phyloP scores from a whole-genome alignment of 2,113 vertebrate species.

The Takifugu bimaculatus region DNA sequence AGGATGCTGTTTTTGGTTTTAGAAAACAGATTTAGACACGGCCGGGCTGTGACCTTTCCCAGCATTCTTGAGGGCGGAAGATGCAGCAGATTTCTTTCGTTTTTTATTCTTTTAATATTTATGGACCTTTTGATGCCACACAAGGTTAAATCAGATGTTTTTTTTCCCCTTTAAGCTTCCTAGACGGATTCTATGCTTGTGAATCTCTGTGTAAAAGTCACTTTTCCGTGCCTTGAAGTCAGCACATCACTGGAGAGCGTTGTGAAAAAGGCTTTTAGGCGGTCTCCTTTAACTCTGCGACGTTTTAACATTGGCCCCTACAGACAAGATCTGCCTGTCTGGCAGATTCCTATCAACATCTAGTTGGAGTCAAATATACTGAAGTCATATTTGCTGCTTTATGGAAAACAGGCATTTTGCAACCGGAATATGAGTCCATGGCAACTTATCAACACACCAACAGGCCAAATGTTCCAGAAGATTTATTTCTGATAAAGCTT shows the following conservation, averaged over 20 bases:
- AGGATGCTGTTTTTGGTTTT: conserved; percentile 50
- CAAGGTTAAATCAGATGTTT: conserved; percentile 66
- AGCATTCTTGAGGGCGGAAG: conserved; percentile 47
- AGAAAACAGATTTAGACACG: conserved; percentile 62
- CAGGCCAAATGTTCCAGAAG: neutral
- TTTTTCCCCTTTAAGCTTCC: conserved; percentile 53
- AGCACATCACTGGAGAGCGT: conserved; percentile 43
- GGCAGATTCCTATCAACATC: conserved; percentile 7
- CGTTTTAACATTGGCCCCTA: conserved; percentile 27
- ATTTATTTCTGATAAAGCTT: neutral
- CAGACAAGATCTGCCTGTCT: conserved; percentile 28
- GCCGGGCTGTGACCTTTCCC: conserved; percentile 64
- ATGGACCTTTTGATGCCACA: conserved; percentile 63
- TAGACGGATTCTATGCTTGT: conserved; percentile 42
- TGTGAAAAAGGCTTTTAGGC: conserved; percentile 45
- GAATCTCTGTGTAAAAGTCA: conserved; percentile 55
- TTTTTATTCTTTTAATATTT: conserved; percentile 53
- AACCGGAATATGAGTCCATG: too few species aligned
- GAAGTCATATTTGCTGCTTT: too few species aligned
- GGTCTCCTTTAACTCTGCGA: conserved; percentile 50
- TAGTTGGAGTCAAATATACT: too few species aligned
- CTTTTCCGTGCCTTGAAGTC: conserved; percentile 61
- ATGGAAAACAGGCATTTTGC: too few species aligned
- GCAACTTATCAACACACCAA: too few species aligned
- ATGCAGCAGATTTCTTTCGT: conserved; percentile 44